Evolutionary conservation across 2,797 vertebrate genomes (phyloP).

Genomic region (Tachyglossus aculeatus): DNA sequence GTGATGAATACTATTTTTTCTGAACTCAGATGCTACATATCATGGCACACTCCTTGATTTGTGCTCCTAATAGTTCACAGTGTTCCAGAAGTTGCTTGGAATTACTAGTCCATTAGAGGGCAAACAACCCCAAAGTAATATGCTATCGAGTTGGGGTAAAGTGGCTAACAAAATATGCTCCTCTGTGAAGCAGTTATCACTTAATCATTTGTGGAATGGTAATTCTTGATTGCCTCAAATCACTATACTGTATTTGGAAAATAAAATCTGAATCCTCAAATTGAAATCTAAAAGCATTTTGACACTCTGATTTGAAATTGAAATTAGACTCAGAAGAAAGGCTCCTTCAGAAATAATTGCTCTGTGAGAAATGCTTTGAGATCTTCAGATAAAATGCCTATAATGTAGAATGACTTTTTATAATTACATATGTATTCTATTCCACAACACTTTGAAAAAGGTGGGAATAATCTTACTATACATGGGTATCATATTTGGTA

Average conservation of each 20-base stretch:
- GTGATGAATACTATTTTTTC: too few species aligned
- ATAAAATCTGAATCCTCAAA: background rate
- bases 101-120: background rate
- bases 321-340: constrained; percentile 16
- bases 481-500: constrained; percentile 37
- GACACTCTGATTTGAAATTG: constrained; percentile 28
- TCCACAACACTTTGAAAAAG: constrained; percentile 28
- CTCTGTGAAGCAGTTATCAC: background rate
- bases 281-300: background rate
- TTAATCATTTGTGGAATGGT: background rate
- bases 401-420: background rate
- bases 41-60: background rate
- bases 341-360: constrained; percentile 14
- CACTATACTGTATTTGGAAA: constrained; percentile 20
- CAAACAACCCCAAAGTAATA: background rate
- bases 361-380: constrained; percentile 10
- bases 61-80: background rate
- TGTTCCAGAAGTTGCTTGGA: background rate
- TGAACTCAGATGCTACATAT: too few species aligned
- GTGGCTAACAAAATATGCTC: background rate
- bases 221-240: background rate
- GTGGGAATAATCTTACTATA: constrained; percentile 20
- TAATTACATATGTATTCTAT: constrained; percentile 26
- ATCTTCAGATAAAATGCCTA: background rate
- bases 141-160: background rate